phyloP scores from a whole-genome alignment of 2,888 invertebrate species.

The Diaprepes abbreviatus region DNA sequence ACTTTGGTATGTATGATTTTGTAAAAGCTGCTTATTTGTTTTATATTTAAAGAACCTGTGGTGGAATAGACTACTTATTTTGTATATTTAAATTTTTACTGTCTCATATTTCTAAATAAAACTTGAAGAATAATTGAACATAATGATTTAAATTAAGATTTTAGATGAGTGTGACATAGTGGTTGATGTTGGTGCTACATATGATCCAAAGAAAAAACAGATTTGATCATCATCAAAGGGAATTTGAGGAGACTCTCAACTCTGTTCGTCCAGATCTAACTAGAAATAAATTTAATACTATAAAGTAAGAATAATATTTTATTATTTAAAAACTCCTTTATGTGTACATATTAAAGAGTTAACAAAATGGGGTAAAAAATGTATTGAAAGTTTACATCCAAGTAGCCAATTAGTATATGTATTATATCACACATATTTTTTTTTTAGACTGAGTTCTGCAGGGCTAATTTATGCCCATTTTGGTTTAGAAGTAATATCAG shows the following conservation, averaged over 20 bases:
- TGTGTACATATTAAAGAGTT: no score
- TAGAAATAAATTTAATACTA: slow-evolving; percentile 70
- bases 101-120: no score
- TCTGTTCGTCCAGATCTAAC: slow-evolving; percentile 74
- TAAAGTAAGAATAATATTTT: slow-evolving; percentile 66
- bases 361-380: no score
- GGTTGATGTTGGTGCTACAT: slow-evolving; percentile 93
- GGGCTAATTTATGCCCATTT: slow-evolving; percentile 93
- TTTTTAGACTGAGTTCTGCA: slow-evolving; percentile 90
- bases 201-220: slow-evolving; percentile 80
- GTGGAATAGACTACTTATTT: not conserved
- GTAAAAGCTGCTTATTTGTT: no score
- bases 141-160: slow-evolving; percentile 61
- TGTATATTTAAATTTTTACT: not conserved
- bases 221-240: slow-evolving; percentile 96
- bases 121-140: no score
- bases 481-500: slow-evolving; percentile 83
- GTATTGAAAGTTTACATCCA: not conserved
- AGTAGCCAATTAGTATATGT: not conserved
- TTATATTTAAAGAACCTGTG: no score
- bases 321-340: no score
- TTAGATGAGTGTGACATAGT: slow-evolving; percentile 91
- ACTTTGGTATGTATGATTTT: no score
- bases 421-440: not conserved
- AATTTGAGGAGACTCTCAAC: slow-evolving; percentile 78